phyloP scores from a whole-genome alignment of 1,140 invertebrate genomes.

The Heliothis subflexa region DNA sequence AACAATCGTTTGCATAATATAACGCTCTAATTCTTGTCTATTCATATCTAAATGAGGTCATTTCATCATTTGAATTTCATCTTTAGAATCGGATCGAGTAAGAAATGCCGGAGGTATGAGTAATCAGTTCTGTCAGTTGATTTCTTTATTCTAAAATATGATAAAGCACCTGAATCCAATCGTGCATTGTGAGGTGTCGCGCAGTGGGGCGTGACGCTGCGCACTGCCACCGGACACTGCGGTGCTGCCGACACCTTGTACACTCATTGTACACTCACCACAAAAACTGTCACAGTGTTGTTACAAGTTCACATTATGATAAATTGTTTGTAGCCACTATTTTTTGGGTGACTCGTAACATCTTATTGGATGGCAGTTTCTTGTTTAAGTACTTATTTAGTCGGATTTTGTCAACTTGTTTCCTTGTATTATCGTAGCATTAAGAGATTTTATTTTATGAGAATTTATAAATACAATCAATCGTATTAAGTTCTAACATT shows the following conservation, averaged over 20 bases:
- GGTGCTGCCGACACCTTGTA: conserved; percentile 64
- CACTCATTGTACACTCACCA: conserved; percentile 61
- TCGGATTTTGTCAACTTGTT: conserved; percentile 26
- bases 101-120: conserved; percentile 5
- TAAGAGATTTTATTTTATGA: conserved; percentile 22
- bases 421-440: conserved; percentile 17
- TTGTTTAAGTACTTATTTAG: conserved; percentile 3
- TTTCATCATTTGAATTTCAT: conserved; percentile 32
- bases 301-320: conserved; percentile 44
- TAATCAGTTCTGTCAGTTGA: conserved; percentile 31
- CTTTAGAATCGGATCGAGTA: conserved; percentile 15
- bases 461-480: conserved; percentile 15
- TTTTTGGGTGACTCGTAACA: conserved; percentile 45
- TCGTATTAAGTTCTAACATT: conserved; percentile 32
- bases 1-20: background rate
- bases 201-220: conserved; percentile 67
- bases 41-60: conserved; percentile 19
- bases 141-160: conserved; percentile 47
- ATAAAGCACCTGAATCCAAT: conserved; percentile 49
- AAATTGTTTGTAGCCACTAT: conserved; percentile 34
- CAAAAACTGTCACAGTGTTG: conserved; percentile 52
- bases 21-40: conserved; percentile 32
- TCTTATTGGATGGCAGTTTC: conserved; percentile 33
- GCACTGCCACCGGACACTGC: conserved; percentile 69
- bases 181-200: conserved; percentile 58